phyloP scores from a whole-genome alignment of 2,888 invertebrate genomes.

The Hyles lineata region DNA sequence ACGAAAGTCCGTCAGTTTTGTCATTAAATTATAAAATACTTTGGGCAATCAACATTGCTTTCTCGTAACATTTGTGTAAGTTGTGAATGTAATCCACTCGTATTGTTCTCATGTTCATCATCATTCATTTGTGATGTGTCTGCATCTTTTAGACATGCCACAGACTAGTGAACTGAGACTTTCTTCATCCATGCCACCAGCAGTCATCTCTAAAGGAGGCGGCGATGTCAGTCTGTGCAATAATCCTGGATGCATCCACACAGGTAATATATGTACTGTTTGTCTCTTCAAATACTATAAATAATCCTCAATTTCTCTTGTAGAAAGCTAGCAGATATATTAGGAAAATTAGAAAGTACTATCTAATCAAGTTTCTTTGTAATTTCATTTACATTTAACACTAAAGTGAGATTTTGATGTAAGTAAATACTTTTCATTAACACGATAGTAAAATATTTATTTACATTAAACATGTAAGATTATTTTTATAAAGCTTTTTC shows the following conservation, averaged over 20 bases:
- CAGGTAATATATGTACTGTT: conserved; percentile 78
- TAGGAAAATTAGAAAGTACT: conserved; percentile 10
- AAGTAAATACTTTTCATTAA: no score
- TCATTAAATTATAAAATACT: not conserved
- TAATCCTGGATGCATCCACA: conserved; percentile 91
- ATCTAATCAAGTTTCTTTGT: not conserved
- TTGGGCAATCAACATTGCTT: not conserved
- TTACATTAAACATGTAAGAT: no score
- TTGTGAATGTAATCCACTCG: conserved; percentile 10
- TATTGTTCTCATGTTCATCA: conserved; percentile 6
- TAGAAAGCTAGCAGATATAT: not conserved
- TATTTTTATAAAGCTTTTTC: no score
- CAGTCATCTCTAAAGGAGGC: conserved; percentile 60
- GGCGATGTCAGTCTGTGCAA: conserved; percentile 85
- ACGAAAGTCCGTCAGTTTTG: not conserved
- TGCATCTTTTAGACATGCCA: conserved; percentile 73
- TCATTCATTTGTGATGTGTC: conserved; percentile 39
- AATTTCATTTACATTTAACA: not conserved
- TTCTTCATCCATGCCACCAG: conserved; percentile 73
- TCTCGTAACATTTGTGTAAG: not conserved
- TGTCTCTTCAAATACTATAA: not conserved
- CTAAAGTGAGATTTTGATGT: not conserved
- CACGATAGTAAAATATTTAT: no score
- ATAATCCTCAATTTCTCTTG: not conserved
- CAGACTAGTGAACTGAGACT: conserved; percentile 79